Base-by-base conservation (phyloP, 2,888 invertebrate species). In the Diarsia rubi region DNA sequence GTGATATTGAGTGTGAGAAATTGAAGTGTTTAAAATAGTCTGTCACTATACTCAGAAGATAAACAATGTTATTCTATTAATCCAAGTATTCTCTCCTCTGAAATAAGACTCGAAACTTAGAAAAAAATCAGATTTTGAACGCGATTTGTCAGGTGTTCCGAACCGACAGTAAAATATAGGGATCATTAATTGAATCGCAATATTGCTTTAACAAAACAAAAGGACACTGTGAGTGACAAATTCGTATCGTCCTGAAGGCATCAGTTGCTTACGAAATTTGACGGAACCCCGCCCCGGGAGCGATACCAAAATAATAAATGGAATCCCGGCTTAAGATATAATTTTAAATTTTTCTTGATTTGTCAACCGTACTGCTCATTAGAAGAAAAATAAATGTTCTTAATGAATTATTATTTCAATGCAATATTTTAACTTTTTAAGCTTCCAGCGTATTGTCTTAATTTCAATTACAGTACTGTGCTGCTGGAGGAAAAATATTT, bases 111-210 rank as follows among this genome's bases (percentile, higher is more conserved):
- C 66, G 76, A 78, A 84, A 81, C 64, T 84, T 60, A 88, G 86
- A 85, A 88, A 88, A 90, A 90, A 92, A 90, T 91, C 90, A 91
- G 88, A 92, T 90, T 91, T 86, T 90, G 88, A 84, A 82, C 83
- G 81, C 87, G 86, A 93, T 94, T 93, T 92, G 91, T 94, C 92
- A 93, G 91, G 90, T 92, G 90, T 88, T 91, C 90, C 92, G 90
- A 92, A 89, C 90, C 88, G 94, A 92, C 95, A 91, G 92, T 93
- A 92, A 95, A 95, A 95, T 94, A 95, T 94, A 85, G 91, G 89
- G 85, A 88, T 92, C 94, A 94, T 95, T 95, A 95, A 94, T 95
- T 93, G 91, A 94, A 95, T 95, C 91, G 90, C 92, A 93, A 94
- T 95, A 95, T 95, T 94, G 92, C 92, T 92, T 91, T 89, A 90